Evolutionary conservation across 2,113 vertebrate species (phyloP).

Genomic region (Hippoglossus stenolepis): DNA sequence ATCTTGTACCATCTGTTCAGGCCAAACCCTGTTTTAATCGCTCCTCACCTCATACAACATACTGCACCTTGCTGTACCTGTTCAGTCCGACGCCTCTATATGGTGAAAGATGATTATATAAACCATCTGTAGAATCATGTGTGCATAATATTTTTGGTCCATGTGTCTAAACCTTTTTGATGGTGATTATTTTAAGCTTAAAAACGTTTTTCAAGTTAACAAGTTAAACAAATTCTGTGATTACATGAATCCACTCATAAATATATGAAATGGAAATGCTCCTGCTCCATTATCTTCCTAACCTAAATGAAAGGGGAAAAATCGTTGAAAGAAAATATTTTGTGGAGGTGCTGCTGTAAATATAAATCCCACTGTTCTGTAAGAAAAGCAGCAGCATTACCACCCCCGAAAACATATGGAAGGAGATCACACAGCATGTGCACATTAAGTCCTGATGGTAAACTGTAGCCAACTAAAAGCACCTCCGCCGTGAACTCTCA

Average conservation of each 20-base stretch:
- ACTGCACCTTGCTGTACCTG: neutral
- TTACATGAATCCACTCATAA: too few species aligned
- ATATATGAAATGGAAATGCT: too few species aligned
- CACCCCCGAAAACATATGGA: neutral
- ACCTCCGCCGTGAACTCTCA: too few species aligned
- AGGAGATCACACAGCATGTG: neutral
- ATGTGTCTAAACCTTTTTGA: too few species aligned
- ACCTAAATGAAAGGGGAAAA: neutral
- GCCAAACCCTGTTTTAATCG: constrained; percentile 31
- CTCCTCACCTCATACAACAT: neutral
- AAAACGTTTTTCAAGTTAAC: too few species aligned
- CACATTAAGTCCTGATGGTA: neutral
- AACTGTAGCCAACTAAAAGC: neutral
- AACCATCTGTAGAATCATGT: too few species aligned
- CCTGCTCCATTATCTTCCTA: too few species aligned
- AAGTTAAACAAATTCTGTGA: too few species aligned
- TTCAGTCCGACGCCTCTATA: neutral
- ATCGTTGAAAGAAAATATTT: neutral
- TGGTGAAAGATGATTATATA: too few species aligned
- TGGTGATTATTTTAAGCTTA: too few species aligned
- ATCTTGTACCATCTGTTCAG: constrained; percentile 52
- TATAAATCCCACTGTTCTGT: neutral
- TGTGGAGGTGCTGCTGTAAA: neutral
- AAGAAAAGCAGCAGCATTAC: neutral
- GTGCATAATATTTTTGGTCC: too few species aligned